Percentiles rank a stretch among this genome's conserved stretches.
phyloP scores from a whole-genome alignment of 2,113 vertebrate genomes.

The Brienomyrus longianalis region DNA sequence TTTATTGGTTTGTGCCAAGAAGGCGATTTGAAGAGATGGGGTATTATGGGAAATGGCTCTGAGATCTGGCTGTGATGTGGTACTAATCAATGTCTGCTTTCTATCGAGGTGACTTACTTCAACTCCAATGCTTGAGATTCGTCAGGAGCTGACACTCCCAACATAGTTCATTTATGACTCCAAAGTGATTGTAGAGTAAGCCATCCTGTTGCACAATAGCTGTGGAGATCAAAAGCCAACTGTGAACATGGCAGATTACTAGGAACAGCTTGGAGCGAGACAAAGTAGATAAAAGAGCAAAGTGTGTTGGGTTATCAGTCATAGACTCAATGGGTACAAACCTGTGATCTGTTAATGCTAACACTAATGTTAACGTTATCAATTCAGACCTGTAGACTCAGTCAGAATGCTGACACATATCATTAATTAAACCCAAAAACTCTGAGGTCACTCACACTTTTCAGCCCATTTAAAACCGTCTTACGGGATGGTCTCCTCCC shows the following conservation, averaged over 20 bases:
- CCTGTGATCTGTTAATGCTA: background rate
- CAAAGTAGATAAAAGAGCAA: background rate
- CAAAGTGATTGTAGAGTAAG: background rate
- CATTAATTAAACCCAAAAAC: background rate
- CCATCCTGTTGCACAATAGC: background rate
- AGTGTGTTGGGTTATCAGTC: background rate
- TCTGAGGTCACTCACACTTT: background rate
- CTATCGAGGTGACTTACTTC: background rate
- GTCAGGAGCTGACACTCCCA: background rate
- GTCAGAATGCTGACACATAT: background rate
- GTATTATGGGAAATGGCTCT: background rate
- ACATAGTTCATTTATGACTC: background rate
- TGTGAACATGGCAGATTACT: background rate
- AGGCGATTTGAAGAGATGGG: background rate
- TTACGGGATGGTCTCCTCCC: background rate
- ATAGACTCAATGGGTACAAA: background rate
- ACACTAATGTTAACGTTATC: background rate
- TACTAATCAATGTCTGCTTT: background rate
- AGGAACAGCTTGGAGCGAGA: background rate
- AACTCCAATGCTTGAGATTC: background rate
- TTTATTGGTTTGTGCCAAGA: background rate
- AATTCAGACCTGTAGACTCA: background rate
- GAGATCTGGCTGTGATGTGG: background rate
- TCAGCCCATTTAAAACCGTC: background rate
- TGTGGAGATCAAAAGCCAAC: background rate